A percentile compares a stretch with the other conserved stretches of the same genome.
phyloP scores from a whole-genome alignment of 2,888 invertebrate genomes.

The Podabrus alpinus region DNA sequence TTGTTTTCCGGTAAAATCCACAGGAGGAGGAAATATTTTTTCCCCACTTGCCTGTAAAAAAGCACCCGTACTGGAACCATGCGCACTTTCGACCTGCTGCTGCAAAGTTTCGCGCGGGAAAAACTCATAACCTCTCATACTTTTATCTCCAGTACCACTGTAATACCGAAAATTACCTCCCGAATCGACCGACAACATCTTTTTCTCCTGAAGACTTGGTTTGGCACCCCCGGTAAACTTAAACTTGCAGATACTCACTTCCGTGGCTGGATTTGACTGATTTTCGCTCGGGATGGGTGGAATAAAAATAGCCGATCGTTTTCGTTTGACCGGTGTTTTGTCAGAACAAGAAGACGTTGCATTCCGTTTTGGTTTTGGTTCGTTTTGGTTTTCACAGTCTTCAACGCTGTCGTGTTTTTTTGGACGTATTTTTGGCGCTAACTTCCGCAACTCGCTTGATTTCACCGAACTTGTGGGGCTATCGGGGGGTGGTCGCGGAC shows the following conservation, averaged over 20 bases:
- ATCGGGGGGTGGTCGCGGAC: slow-evolving; percentile 43
- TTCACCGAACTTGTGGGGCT: slow-evolving; percentile 28
- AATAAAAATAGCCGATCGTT: slow-evolving; percentile 82
- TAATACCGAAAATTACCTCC: slow-evolving; percentile 86
- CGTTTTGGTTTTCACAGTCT: slow-evolving; percentile 56
- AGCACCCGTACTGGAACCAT: slow-evolving; percentile 59
- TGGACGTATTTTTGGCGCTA: slow-evolving; percentile 48
- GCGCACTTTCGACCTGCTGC: slow-evolving; percentile 61
- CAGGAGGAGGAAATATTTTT: slow-evolving; percentile 54
- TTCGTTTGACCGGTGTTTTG: slow-evolving; percentile 66
- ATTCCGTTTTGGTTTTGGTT: slow-evolving; percentile 54
- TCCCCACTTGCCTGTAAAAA: slow-evolving; percentile 61
- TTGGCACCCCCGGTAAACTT: slow-evolving; percentile 92
- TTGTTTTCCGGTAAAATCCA: slow-evolving; percentile 46
- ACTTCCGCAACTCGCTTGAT: slow-evolving; percentile 49
- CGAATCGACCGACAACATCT: slow-evolving; percentile 87
- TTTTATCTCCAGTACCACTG: slow-evolving; percentile 82
- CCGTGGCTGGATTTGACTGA: slow-evolving; percentile 76
- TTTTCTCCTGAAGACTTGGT: slow-evolving; percentile 87
- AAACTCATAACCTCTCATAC: slow-evolving; percentile 76
- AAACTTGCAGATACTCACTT: slow-evolving; percentile 85
- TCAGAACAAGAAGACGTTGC: slow-evolving; percentile 48
- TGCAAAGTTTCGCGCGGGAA: slow-evolving; percentile 73
- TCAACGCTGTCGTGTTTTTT: slow-evolving; percentile 41
- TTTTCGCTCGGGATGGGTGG: slow-evolving; percentile 80